These are phyloP conservation scores for Artemia sp. DNA, from an alignment of 2,888 invertebrate genomes.

Conservation along the genomic window DNA sequence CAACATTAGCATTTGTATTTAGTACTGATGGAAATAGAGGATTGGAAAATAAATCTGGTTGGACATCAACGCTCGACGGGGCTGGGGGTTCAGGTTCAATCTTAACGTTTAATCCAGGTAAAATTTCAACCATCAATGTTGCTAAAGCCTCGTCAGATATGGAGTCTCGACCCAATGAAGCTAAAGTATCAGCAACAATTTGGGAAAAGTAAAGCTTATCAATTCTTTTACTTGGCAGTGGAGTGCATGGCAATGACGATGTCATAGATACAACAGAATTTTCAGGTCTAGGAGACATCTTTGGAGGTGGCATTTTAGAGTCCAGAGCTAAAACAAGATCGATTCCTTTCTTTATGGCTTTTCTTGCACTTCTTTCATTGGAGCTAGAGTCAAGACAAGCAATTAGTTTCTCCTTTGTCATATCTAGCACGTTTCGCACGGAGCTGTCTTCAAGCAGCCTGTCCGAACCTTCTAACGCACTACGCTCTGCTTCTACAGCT, in stretches of 20 bases:
- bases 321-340: slow-evolving; percentile 56
- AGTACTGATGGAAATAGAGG: too few relatives aligned
- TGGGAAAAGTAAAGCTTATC: slow-evolving; percentile 39
- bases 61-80: too few relatives aligned
- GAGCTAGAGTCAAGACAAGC: slow-evolving; percentile 55
- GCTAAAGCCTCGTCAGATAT: slow-evolving; percentile 60
- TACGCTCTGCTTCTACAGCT: slow-evolving; percentile 53
- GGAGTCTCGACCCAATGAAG: slow-evolving; percentile 61
- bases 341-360: slow-evolving; percentile 53
- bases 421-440: slow-evolving; percentile 57
- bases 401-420: slow-evolving; percentile 66
- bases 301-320: slow-evolving; percentile 39
- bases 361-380: slow-evolving; percentile 43
- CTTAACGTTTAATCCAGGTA: slow-evolving; percentile 28
- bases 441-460: slow-evolving; percentile 48
- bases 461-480: slow-evolving; percentile 37
- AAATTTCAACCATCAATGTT: slow-evolving; percentile 58
- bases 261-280: slow-evolving; percentile 25
- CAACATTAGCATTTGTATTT: not conserved
- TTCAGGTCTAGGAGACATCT: slow-evolving; percentile 29
- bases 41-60: too few relatives aligned
- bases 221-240: not conserved
- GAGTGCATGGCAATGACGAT: not conserved
- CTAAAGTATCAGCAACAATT: slow-evolving; percentile 58
- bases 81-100: not conserved